A percentile compares a stretch with the other conserved stretches of the same genome.
Conservation (phyloP, 2,797 vertebrate species). For the Xerus rutilus region DNA sequence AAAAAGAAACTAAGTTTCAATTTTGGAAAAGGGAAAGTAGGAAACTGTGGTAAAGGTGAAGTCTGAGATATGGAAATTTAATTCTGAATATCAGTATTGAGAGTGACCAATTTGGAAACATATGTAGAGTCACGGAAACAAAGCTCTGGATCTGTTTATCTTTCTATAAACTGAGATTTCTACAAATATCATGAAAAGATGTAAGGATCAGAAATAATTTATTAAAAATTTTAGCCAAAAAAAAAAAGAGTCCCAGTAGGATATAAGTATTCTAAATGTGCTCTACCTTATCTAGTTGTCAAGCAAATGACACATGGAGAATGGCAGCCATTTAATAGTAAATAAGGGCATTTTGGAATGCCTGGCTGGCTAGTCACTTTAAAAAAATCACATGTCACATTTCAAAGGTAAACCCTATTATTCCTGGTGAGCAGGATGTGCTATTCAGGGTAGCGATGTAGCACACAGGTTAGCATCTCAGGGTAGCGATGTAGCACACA, state of each 20-base stretch:
- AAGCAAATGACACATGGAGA: constrained; percentile 36
- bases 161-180: constrained; percentile 1
- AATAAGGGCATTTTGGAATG: background rate
- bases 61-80: constrained; percentile 48
- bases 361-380: background rate
- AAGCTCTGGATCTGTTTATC: background rate
- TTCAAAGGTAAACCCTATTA: constrained; percentile 4
- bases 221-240: constrained; percentile 40
- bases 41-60: background rate
- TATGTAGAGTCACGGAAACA: background rate
- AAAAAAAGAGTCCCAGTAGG: background rate
- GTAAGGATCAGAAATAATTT: constrained; percentile 32
- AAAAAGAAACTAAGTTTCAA: background rate
- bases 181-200: constrained; percentile 22
- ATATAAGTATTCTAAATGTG: constrained; percentile 27
- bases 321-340: background rate
- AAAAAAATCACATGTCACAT: background rate
- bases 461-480: background rate
- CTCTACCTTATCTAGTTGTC: background rate
- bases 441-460: background rate
- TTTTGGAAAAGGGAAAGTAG: constrained; percentile 27
- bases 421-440: background rate
- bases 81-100: background rate
- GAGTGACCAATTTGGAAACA: constrained; percentile 13
- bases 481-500: background rate